Base-by-base conservation (phyloP, 2,888 invertebrate species). In the Scaptomyza caliginosa region DNA sequence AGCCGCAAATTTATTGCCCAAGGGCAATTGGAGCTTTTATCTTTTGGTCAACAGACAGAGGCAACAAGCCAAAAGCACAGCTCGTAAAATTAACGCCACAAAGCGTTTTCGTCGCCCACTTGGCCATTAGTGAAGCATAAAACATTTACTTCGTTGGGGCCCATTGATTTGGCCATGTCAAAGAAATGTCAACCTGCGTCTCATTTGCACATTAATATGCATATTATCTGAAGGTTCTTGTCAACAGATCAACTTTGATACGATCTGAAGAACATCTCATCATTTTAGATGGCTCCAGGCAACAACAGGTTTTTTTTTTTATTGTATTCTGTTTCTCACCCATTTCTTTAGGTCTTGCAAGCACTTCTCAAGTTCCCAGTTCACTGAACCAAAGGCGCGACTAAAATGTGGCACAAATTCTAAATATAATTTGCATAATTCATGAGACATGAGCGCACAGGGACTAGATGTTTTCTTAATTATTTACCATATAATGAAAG, bases 151-250 rank as follows among this genome's bases (percentile, higher is more conserved):
- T n/a, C 2, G 2, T 64, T 57, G 55, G 4, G 7, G 11, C 56
- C 38, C 77, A 67, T n/a, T n/a, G n/a, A 73, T 67, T 75, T 60
- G 65, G 48, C 38, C 40, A 50, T 38, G 64, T 74, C 65, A 77
- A 67, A 67, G 30, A 49, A 4, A 13, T n/a, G n/a, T 30, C 57
- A 50, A 55, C 50, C 59, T 49, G 74, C 54, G 38, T 38, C 74
- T 69, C 83, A 74, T 85, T 79, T 77, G 70, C 86, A 85, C 86
- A 73, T 85, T 82, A 69, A 82, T 82, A 72, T 73, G 69, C 68
- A 54, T 62, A 69, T 80, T 77, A 83, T 83, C 80, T 49, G 71
- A 84, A 76, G 77, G 50, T 58, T 34, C 3, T 16, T 66, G 54
- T 74, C 58, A 75, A 59, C 68, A 66, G n/a, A 45, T 19, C 30